Evolutionary conservation across 1,140 invertebrate genomes (phyloP).

Genomic region (Zaprionus camerounensis): DNA sequence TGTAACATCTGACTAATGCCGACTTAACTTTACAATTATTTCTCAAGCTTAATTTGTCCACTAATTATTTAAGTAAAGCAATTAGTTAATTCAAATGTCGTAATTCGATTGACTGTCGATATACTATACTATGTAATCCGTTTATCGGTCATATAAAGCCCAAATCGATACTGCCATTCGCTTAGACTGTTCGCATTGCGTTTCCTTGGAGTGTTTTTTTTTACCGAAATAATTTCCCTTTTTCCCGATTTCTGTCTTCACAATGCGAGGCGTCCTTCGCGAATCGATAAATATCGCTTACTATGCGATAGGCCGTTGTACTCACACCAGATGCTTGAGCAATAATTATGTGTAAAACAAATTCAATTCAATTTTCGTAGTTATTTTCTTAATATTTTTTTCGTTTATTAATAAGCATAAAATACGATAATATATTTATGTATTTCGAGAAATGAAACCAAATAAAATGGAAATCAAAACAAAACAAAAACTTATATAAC

Average conservation of each 20-base stretch:
- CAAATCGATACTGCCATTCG: slow-evolving; percentile 26
- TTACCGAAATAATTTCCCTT: not conserved
- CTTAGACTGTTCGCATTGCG: slow-evolving; percentile 15
- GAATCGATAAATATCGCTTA: not conserved
- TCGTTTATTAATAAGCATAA: slow-evolving; percentile 34
- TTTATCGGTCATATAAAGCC: not conserved
- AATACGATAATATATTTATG: slow-evolving; percentile 17
- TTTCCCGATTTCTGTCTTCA: not conserved
- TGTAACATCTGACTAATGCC: slow-evolving; percentile 22
- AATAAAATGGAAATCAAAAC: slow-evolving; percentile 18
- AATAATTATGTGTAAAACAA: slow-evolving; percentile 7
- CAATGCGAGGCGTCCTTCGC: not conserved
- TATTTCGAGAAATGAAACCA: slow-evolving; percentile 41
- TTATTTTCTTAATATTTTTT: slow-evolving; percentile 12
- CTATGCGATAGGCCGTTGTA: not conserved
- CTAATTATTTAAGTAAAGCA: slow-evolving; percentile 72
- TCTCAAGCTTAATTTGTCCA: slow-evolving; percentile 50
- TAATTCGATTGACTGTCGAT: not conserved
- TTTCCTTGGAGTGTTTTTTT: slow-evolving; percentile 13
- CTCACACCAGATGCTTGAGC: slow-evolving; percentile 9
- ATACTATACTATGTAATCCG: not conserved
- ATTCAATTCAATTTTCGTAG: not conserved
- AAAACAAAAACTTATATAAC: slow-evolving; percentile 19
- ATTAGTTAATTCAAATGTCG: slow-evolving; percentile 73
- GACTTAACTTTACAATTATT: slow-evolving; percentile 20